A percentile compares a stretch with the other conserved stretches of the same genome.
These are phyloP conservation scores for Cynodonichthys magdalenae DNA, from an alignment of 2,797 vertebrate genomes.

Conservation along the genomic window DNA sequence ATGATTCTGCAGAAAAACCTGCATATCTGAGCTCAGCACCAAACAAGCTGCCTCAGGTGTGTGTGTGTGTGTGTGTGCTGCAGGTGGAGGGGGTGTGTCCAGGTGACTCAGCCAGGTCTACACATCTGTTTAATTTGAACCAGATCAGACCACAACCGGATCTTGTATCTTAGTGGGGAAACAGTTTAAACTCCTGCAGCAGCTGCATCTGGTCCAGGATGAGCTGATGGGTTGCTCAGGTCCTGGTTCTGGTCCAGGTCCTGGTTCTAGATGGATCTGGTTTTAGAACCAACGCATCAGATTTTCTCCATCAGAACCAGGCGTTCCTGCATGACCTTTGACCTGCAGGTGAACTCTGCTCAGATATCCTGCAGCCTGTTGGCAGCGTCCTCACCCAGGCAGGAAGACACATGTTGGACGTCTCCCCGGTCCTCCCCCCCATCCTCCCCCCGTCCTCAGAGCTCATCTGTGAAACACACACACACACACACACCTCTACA, in stretches of 20 bases:
- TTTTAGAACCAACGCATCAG: too few relatives aligned
- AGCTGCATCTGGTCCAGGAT: too few relatives aligned
- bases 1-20: neutral
- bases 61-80: neutral
- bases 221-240: too few relatives aligned
- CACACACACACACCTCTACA: conserved; percentile 27
- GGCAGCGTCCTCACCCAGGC: conserved; percentile 32
- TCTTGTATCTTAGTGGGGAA: too few relatives aligned
- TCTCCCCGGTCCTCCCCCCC: conserved; percentile 28
- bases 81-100: neutral
- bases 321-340: neutral
- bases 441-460: conserved; percentile 34
- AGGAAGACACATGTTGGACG: conserved; percentile 47
- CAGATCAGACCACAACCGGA: neutral
- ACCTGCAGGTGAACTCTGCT: conserved; percentile 1
- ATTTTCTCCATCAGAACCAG: too few relatives aligned
- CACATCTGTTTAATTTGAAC: neutral
- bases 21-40: too few relatives aligned
- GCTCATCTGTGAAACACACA: conserved; percentile 21
- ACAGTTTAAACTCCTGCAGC: too few relatives aligned
- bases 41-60: too few relatives aligned
- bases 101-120: neutral
- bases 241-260: too few relatives aligned
- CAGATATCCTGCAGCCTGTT: conserved; percentile 21
- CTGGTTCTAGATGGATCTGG: too few relatives aligned